Conservation (phyloP, 2,888 invertebrate genomes). For the Himalopsyche kuldschensis region DNA sequence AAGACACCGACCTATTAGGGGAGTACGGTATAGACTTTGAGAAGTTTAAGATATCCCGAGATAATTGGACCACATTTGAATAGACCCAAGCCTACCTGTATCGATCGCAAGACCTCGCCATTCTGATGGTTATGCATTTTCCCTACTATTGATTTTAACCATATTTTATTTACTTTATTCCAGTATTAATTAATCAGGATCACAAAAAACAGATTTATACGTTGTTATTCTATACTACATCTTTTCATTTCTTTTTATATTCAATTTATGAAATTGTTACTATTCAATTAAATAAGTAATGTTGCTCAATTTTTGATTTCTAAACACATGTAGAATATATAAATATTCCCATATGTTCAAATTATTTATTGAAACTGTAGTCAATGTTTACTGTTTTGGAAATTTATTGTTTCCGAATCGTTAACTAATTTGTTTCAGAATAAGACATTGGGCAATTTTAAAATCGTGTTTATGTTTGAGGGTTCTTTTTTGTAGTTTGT, state of each 20-base stretch:
- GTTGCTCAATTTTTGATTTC: too few relatives aligned
- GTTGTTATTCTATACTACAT: too few relatives aligned
- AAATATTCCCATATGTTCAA: background rate
- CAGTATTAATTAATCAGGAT: too few relatives aligned
- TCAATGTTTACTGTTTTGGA: background rate
- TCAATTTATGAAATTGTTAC: too few relatives aligned
- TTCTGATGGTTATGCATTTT: background rate
- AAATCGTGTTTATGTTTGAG: background rate
- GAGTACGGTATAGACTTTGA: slow-evolving; percentile 73
- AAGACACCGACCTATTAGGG: slow-evolving; percentile 68
- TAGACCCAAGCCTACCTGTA: background rate
- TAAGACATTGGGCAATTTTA: background rate
- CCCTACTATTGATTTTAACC: background rate
- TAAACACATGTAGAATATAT: too few relatives aligned
- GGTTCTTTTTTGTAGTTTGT: background rate
- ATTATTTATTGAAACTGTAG: background rate
- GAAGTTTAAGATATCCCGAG: slow-evolving; percentile 16
- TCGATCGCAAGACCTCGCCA: background rate
- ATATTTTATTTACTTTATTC: background rate
- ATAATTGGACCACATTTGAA: slow-evolving; percentile 27
- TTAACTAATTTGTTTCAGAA: background rate
- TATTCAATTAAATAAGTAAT: too few relatives aligned
- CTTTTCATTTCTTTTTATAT: too few relatives aligned
- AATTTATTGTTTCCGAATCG: background rate
- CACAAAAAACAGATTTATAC: too few relatives aligned